Percentiles rank a stretch among this genome's conserved stretches.
Evolutionary conservation across 2,113 vertebrate species (phyloP).

Genomic region (Thryonomys swinderianus): DNA sequence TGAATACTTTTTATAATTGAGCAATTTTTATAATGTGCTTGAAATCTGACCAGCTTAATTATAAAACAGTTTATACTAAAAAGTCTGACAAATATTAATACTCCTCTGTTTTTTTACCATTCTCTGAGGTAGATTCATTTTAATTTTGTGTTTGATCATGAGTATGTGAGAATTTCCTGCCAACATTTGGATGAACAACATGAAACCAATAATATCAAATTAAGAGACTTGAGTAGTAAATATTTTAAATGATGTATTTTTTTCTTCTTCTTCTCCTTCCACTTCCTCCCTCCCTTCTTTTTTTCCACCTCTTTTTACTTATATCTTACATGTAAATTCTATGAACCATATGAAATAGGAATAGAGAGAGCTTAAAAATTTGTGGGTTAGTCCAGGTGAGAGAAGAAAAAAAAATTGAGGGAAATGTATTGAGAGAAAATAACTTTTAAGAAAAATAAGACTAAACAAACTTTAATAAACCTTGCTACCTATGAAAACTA

Average conservation of each 20-base stretch:
- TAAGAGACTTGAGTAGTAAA: not conserved
- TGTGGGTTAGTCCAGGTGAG: no score
- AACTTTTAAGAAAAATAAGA: conserved; percentile 9
- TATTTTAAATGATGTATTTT: not conserved
- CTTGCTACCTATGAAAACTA: not conserved
- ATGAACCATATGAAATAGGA: not conserved
- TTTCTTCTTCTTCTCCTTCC: not conserved
- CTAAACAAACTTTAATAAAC: not conserved
- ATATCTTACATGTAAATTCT: not conserved
- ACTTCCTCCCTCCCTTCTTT: accelerated
- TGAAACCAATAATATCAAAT: not conserved
- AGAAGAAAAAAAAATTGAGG: no score
- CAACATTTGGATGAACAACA: not conserved
- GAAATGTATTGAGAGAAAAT: not conserved
- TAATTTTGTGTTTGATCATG: not conserved
- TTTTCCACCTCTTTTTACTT: accelerated
- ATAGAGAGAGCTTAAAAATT: not conserved
- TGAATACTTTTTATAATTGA: not conserved
- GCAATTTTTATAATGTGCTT: not conserved
- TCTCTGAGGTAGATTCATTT: not conserved
- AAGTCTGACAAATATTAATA: not conserved
- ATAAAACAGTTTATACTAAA: not conserved
- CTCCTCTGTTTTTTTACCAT: not conserved
- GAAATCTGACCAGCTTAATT: not conserved
- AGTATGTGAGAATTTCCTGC: not conserved